Conservation (phyloP, 2,113 vertebrate genomes). For the Pimephales promelas region DNA sequence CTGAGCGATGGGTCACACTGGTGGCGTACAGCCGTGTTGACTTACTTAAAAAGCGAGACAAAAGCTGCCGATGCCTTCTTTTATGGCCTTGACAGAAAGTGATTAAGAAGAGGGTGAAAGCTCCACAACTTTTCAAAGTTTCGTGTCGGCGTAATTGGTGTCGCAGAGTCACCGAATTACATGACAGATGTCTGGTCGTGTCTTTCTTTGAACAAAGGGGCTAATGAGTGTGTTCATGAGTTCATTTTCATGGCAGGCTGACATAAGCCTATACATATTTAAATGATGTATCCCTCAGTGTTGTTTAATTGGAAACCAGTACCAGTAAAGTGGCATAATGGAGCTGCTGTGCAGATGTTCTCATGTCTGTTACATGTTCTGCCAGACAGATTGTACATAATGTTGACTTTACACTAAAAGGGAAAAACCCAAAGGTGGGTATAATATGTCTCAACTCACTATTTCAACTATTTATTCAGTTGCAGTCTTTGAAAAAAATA, state of each 20-base stretch:
- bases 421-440: no score
- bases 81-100: slow-evolving; percentile 35
- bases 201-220: not conserved
- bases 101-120: slow-evolving; percentile 49
- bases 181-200: slow-evolving; percentile 21
- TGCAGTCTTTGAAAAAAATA: not conserved
- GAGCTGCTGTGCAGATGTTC: not conserved
- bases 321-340: not conserved
- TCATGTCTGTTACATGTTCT: not conserved
- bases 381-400: not conserved
- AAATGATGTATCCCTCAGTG: not conserved
- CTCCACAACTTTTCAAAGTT: slow-evolving; percentile 24
- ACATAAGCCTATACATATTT: slow-evolving; percentile 14
- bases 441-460: no score
- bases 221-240: not conserved
- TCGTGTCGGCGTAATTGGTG: slow-evolving; percentile 29
- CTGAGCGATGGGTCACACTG: slow-evolving; percentile 60
- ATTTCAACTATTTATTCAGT: not conserved
- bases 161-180: slow-evolving; percentile 1
- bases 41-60: slow-evolving; percentile 52
- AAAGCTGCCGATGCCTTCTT: slow-evolving; percentile 46
- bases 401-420: not conserved
- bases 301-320: slow-evolving; percentile 30
- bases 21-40: slow-evolving; percentile 33
- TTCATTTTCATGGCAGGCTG: not conserved